Evolutionary conservation across 2,888 invertebrate species (phyloP).

Genomic region (Syrista parreyssii): DNA sequence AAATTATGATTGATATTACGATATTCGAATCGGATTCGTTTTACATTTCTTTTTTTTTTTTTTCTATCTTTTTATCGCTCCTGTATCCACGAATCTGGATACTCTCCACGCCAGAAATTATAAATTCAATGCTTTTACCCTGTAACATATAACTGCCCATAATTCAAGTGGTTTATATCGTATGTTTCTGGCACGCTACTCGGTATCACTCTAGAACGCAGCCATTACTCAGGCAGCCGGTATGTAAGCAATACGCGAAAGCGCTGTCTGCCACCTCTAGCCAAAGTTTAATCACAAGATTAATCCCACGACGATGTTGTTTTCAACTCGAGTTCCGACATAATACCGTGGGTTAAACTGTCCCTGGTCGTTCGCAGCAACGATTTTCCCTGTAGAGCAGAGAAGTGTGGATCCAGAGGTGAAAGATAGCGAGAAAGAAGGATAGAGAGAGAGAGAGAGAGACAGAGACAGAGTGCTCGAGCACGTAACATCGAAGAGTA

Average conservation of each 20-base stretch:
- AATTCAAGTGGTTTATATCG: neutral
- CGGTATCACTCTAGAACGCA: neutral
- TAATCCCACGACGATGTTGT: conserved; percentile 14
- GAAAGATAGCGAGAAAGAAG: conserved; percentile 13
- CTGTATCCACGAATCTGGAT: neutral
- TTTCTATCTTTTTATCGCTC: neutral
- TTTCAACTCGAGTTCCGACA: conserved; percentile 22
- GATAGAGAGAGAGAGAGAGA: neutral
- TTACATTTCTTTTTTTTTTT: neutral
- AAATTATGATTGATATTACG: conserved; percentile 21
- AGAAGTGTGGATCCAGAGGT: conserved; percentile 11
- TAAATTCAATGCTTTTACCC: conserved; percentile 8
- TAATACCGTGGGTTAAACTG: conserved; percentile 22
- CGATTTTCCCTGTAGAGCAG: conserved; percentile 7
- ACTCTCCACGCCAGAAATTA: neutral
- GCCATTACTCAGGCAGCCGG: neutral
- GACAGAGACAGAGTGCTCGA: neutral
- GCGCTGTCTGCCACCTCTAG: neutral
- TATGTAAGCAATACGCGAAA: neutral
- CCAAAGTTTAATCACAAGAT: neutral
- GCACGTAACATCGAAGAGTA: neutral
- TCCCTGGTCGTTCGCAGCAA: conserved; percentile 18
- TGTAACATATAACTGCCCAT: conserved; percentile 8
- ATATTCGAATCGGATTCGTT: conserved; percentile 7
- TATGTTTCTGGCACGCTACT: neutral